Conservation (phyloP, 2,888 invertebrate genomes). For the Xanthia icteritia region DNA sequence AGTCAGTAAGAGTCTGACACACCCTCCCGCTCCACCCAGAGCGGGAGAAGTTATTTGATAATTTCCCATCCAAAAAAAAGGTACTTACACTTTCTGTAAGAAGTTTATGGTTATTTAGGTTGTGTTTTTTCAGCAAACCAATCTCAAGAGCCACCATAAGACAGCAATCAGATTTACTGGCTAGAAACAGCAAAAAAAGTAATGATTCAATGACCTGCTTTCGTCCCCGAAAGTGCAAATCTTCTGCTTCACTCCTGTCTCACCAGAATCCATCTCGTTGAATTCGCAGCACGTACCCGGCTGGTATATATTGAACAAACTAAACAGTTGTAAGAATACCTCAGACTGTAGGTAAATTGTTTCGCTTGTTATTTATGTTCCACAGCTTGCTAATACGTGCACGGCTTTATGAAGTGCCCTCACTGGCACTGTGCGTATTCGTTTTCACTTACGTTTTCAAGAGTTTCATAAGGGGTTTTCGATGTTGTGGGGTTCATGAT, state of each 20-base stretch:
- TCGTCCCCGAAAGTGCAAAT: not conserved
- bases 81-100: too few species aligned
- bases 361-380: slow-evolving; percentile 88
- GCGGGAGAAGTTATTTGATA: too few species aligned
- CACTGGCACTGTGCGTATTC: slow-evolving; percentile 68
- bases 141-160: not conserved
- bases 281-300: slow-evolving; percentile 84
- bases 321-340: slow-evolving; percentile 89
- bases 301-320: slow-evolving; percentile 88
- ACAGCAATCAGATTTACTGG: not conserved
- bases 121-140: not conserved
- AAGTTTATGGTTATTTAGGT: not conserved
- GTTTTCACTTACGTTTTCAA: slow-evolving; percentile 70
- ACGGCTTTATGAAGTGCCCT: slow-evolving; percentile 76
- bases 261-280: slow-evolving; percentile 56
- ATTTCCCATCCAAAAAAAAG: too few species aligned
- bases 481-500: slow-evolving; percentile 17
- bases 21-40: too few species aligned
- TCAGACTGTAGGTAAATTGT: slow-evolving; percentile 89
- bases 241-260: slow-evolving; percentile 49
- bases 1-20: too few species aligned
- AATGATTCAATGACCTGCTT: not conserved
- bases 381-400: slow-evolving; percentile 88
- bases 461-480: slow-evolving; percentile 65
- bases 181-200: not conserved